Percentiles rank a stretch among this genome's conserved stretches.
phyloP scores from a whole-genome alignment of 2,888 invertebrate genomes.

The Athetis lepigone region DNA sequence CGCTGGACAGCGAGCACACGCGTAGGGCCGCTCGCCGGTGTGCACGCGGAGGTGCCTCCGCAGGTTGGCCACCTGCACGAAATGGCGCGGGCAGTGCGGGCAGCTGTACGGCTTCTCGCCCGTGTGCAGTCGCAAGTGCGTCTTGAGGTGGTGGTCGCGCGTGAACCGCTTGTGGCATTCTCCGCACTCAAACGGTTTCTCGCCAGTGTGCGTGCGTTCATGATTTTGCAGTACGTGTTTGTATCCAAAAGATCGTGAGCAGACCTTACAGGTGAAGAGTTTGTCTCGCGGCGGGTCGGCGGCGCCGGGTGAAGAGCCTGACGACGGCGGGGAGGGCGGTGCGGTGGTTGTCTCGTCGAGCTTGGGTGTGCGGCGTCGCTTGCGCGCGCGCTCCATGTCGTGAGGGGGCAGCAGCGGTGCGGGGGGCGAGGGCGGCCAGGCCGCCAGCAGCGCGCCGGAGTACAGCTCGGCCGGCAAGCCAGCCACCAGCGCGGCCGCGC shows the following conservation, averaged over 20 bases:
- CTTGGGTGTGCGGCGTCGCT: slow-evolving; percentile 87
- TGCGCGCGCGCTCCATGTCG: slow-evolving; percentile 84
- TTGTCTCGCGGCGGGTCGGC: slow-evolving; percentile 92
- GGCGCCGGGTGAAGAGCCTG: slow-evolving; percentile 87
- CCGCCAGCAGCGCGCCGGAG: slow-evolving; percentile 91
- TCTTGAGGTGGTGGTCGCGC: slow-evolving; percentile 97
- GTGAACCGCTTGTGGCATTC: slow-evolving; percentile 98
- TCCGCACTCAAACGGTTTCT: slow-evolving; percentile 97
- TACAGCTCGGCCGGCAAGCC: slow-evolving; percentile 92
- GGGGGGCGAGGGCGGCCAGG: slow-evolving; percentile 90
- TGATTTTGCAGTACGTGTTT: slow-evolving; percentile 98
- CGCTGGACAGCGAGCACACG: slow-evolving; percentile 95
- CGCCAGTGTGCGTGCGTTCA: slow-evolving; percentile 98
- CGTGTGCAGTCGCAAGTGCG: slow-evolving; percentile 97
- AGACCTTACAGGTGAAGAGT: slow-evolving; percentile 96
- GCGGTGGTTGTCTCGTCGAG: slow-evolving; percentile 81
- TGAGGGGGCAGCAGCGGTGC: slow-evolving; percentile 89
- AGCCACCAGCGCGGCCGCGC: slow-evolving; percentile 88
- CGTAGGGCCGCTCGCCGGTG: slow-evolving; percentile 97
- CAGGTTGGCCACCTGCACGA: slow-evolving; percentile 98
- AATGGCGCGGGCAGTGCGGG: slow-evolving; percentile 97
- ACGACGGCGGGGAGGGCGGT: slow-evolving; percentile 85
- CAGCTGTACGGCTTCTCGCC: slow-evolving; percentile 98
- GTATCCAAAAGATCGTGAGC: slow-evolving; percentile 97
- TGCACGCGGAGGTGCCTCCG: slow-evolving; percentile 97